phyloP scores from a whole-genome alignment of 2,113 vertebrate genomes.

The Parotia lawesii region DNA sequence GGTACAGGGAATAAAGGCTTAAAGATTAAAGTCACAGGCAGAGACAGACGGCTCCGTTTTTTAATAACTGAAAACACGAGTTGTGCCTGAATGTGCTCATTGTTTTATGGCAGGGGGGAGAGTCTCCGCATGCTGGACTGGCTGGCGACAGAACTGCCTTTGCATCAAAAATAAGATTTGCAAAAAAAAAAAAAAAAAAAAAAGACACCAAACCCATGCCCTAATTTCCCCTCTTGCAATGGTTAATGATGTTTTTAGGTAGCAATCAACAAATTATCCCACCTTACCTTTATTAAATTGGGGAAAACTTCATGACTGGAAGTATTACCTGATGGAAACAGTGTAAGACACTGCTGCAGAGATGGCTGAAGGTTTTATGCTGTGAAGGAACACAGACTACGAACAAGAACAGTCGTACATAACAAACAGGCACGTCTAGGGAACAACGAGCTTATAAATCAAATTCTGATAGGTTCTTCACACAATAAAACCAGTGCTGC shows the following conservation, averaged over 20 bases:
- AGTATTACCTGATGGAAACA: neutral
- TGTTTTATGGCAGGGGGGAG: constrained; percentile 72
- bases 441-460: neutral
- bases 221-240: constrained; percentile 24
- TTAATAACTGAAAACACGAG: constrained; percentile 85
- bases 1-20: constrained; percentile 75
- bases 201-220: neutral
- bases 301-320: neutral
- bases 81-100: constrained; percentile 82
- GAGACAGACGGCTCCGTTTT: constrained; percentile 81
- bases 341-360: neutral
- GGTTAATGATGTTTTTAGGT: constrained; percentile 56
- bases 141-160: constrained; percentile 76
- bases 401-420: accelerated
- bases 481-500: neutral
- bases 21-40: constrained; percentile 83
- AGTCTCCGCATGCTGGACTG: constrained; percentile 71
- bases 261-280: constrained; percentile 30
- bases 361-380: neutral
- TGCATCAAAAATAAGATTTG: constrained; percentile 72
- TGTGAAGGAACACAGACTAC: neutral
- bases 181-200: neutral
- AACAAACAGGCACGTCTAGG: neutral
- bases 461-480: neutral
- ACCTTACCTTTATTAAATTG: neutral